phyloP scores from a whole-genome alignment of 64 coral and sea anemone genomes.

The Montipora sp. region DNA sequence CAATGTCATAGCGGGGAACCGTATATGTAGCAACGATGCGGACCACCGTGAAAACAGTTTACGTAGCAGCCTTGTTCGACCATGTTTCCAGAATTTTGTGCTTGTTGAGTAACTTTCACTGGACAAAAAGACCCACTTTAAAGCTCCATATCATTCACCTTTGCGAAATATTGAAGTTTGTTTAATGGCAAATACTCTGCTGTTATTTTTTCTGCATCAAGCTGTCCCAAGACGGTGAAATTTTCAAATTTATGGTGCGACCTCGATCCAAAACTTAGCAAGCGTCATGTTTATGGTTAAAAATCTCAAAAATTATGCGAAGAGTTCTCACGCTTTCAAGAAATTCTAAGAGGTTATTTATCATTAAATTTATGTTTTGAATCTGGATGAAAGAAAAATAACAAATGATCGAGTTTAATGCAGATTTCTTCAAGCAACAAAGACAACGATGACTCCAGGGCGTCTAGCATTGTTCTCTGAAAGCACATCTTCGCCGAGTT shows the following conservation, averaged over 20 bases:
- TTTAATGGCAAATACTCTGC: not conserved
- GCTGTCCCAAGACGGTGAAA: not conserved
- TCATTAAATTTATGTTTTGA: not conserved
- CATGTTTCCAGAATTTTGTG: not conserved
- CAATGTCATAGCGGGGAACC: too few species aligned
- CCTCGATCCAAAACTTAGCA: not conserved
- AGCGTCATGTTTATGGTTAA: not conserved
- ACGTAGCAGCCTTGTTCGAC: not conserved
- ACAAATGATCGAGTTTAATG: not conserved
- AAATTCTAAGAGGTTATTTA: not conserved
- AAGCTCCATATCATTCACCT: not conserved
- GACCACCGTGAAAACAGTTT: constrained; percentile 4
- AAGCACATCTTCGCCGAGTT: not conserved
- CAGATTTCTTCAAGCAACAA: constrained; percentile 7
- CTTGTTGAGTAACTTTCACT: constrained; percentile 3
- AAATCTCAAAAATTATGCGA: not conserved
- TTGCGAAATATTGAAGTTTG: not conserved
- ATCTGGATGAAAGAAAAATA: not conserved
- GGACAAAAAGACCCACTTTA: not conserved
- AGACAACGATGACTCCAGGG: not conserved
- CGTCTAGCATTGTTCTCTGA: not conserved
- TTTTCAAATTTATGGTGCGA: not conserved
- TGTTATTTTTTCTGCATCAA: not conserved
- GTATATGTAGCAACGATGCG: not conserved
- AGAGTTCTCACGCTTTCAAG: not conserved